phyloP scores from a whole-genome alignment of 2,888 invertebrate species.

The Euproctis similis region DNA sequence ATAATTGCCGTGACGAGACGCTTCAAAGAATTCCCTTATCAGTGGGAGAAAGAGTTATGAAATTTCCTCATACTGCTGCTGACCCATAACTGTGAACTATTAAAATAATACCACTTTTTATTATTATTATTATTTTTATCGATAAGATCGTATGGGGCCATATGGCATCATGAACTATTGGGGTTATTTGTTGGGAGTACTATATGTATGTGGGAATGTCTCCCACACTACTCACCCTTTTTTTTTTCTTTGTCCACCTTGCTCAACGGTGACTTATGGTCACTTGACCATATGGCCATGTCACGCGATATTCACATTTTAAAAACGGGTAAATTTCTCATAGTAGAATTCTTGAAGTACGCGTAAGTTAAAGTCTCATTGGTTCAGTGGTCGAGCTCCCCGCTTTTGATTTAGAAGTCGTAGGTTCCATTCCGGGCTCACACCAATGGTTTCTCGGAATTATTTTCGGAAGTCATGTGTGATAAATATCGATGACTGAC shows the following conservation, averaged over 20 bases:
- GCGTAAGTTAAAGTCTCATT: no score
- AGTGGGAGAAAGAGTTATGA: slow-evolving; percentile 5
- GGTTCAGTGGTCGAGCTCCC: no score
- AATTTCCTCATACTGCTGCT: slow-evolving; percentile 17
- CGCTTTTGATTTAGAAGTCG: no score
- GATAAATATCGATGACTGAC: no score
- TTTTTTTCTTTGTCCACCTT: slow-evolving; percentile 48
- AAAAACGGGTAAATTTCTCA: no score
- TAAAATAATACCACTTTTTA: slow-evolving; percentile 41
- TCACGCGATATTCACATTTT: slow-evolving; percentile 34
- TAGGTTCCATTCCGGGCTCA: no score
- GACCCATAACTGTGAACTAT: slow-evolving; percentile 18
- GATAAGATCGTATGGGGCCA: slow-evolving; percentile 45
- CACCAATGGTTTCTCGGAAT: no score
- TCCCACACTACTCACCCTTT: slow-evolving; percentile 49
- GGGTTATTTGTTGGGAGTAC: slow-evolving; percentile 50
- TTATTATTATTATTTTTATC: no score
- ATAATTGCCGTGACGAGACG: no score
- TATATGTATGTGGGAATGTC: slow-evolving; percentile 67
- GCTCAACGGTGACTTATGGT: slow-evolving; percentile 67
- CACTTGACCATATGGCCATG: slow-evolving; percentile 49
- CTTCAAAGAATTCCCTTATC: slow-evolving; percentile 4
- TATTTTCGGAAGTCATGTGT: no score
- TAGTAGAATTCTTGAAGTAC: no score
- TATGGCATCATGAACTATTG: slow-evolving; percentile 33